phyloP scores from a whole-genome alignment of 1,140 invertebrate genomes.

The Drosophila nigrodunni region DNA sequence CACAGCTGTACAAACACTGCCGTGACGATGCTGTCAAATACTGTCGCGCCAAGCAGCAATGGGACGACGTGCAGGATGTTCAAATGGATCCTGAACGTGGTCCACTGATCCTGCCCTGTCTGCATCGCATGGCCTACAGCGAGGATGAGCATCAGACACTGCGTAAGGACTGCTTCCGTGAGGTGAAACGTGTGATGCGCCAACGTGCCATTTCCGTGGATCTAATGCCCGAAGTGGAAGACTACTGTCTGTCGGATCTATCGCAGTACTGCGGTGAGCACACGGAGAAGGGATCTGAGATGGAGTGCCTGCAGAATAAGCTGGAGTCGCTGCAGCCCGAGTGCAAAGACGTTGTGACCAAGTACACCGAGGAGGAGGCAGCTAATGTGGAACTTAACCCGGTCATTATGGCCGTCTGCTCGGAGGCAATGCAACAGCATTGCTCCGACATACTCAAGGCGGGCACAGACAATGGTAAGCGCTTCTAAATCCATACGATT shows the following conservation, averaged over 20 bases:
- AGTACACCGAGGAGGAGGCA: slow-evolving; percentile 95
- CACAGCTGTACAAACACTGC: slow-evolving; percentile 93
- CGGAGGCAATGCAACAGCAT: slow-evolving; percentile 92
- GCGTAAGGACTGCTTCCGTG: slow-evolving; percentile 87
- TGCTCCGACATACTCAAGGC: slow-evolving; percentile 90
- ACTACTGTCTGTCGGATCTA: slow-evolving; percentile 94
- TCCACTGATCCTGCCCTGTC: slow-evolving; percentile 95
- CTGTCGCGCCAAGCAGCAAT: slow-evolving; percentile 92
- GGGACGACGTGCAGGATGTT: slow-evolving; percentile 88
- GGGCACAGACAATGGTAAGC: slow-evolving; percentile 88
- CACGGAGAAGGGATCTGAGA: slow-evolving; percentile 93
- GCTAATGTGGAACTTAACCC: slow-evolving; percentile 94
- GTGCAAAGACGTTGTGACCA: slow-evolving; percentile 88
- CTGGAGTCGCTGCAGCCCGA: slow-evolving; percentile 88
- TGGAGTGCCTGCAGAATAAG: slow-evolving; percentile 96
- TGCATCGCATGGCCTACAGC: slow-evolving; percentile 94
- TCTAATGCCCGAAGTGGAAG: slow-evolving; percentile 96
- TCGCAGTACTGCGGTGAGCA: slow-evolving; percentile 93
- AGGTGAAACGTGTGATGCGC: slow-evolving; percentile 96
- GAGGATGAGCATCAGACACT: slow-evolving; percentile 88
- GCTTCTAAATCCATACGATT: neutral
- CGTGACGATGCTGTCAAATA: slow-evolving; percentile 92
- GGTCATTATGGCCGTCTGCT: slow-evolving; percentile 92
- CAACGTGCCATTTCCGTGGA: slow-evolving; percentile 96
- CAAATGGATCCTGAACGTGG: slow-evolving; percentile 90